A percentile compares a stretch with the other conserved stretches of the same genome.
Conservation (phyloP, 2,888 invertebrate genomes). For the Endotricha flammealis region DNA sequence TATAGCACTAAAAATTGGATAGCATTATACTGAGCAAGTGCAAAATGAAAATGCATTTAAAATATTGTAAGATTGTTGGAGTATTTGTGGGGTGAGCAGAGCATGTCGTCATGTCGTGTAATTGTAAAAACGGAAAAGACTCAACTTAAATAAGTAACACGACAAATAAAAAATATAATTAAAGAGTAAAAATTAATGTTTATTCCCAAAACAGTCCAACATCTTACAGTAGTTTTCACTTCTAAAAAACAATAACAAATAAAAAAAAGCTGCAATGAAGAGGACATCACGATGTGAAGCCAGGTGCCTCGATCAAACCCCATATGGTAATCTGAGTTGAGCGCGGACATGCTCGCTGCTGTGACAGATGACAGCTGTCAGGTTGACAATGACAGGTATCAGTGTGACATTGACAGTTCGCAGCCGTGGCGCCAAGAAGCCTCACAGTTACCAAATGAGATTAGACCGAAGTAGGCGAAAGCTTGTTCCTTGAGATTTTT, state of each 20-base stretch:
- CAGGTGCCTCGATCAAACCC: conserved; percentile 83
- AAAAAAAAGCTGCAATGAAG: conserved; percentile 39
- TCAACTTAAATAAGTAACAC: no score
- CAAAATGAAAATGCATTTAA: no score
- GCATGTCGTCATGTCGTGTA: no score
- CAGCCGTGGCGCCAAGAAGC: conserved; percentile 58
- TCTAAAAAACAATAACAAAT: conserved; percentile 25
- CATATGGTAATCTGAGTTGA: conserved; percentile 91
- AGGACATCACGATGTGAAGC: conserved; percentile 73
- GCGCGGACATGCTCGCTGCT: conserved; percentile 37
- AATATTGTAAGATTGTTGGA: no score
- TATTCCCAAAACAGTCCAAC: no score
- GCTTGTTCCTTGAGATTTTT: conserved; percentile 41
- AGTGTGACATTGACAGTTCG: conserved; percentile 34
- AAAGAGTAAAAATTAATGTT: no score
- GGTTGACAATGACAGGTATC: no score
- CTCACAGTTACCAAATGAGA: conserved; percentile 99
- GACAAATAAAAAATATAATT: no score
- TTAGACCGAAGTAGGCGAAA: conserved; percentile 85
- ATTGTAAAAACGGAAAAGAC: no score
- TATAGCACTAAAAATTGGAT: no score
- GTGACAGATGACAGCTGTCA: conserved; percentile 29
- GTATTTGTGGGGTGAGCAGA: no score
- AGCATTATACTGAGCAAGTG: no score
- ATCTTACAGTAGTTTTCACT: conserved; percentile 11